Evolutionary conservation across 1,140 invertebrate species (phyloP).

Genomic region (Meloidogyne hapla): DNA sequence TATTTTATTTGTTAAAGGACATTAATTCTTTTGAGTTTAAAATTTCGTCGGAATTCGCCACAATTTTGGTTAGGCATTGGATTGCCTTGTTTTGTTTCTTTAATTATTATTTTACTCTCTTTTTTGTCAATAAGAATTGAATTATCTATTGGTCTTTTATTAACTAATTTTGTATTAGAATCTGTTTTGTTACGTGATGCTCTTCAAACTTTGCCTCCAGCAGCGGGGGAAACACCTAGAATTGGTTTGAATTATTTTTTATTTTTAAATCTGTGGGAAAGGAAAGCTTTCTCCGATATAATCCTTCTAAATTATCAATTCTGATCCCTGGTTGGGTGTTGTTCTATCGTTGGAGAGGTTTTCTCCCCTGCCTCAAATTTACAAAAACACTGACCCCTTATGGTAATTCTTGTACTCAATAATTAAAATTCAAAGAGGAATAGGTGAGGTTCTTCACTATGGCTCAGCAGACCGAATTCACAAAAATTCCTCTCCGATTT

Average conservation of each 20-base stretch:
- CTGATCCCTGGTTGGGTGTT: too few species aligned
- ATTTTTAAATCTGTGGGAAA: too few species aligned
- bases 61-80: constrained; percentile 36
- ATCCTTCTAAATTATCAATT: too few species aligned
- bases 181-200: constrained; percentile 42
- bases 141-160: constrained; percentile 39
- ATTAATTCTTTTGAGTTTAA: constrained; percentile 13
- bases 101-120: constrained; percentile 43
- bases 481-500: too few species aligned
- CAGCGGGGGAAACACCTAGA: constrained; percentile 34
- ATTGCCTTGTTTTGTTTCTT: constrained; percentile 38
- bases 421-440: too few species aligned
- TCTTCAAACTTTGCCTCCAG: constrained; percentile 37
- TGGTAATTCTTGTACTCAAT: too few species aligned
- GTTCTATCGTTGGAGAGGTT: too few species aligned
- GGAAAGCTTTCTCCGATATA: too few species aligned
- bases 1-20: not conserved
- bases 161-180: constrained; percentile 49
- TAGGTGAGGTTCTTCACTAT: too few species aligned
- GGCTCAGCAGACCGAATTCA: too few species aligned
- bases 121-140: constrained; percentile 39
- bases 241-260: constrained; percentile 35
- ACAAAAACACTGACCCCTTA: too few species aligned
- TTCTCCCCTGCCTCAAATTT: too few species aligned
- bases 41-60: constrained; percentile 31